Base-by-base conservation (phyloP, 2,113 vertebrate genomes). In the Menidia beryllina region DNA sequence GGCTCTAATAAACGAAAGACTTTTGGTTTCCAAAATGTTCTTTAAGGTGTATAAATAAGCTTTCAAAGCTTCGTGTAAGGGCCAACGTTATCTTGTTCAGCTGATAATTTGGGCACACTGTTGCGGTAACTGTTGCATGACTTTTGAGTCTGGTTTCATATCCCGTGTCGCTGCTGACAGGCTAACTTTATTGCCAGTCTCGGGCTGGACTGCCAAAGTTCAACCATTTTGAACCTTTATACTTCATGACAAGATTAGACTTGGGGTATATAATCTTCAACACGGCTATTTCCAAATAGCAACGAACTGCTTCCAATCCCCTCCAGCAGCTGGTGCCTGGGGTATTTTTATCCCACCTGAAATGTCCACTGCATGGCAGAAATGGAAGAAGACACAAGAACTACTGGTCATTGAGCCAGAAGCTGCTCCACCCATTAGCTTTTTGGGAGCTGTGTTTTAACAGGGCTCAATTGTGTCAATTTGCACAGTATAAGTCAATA, bases 331-430 rank as follows among this genome's bases (percentile, higher is more conserved):
- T 89, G 85, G 65, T 70, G 64, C 36, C 57, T 0, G 62, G 72
- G 71, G 84, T 94, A 93, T 93, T 93, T 92, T 83, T 93, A 89
- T 70, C 86, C 20, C 2, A 80, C 77, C 83, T 84, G 27, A 88
- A 87, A 90, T 91, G 84, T 78, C 83, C 69, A 30, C 17, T 56
- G 63, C 54, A 56, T 34, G 36, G 38, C 47, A 55, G 30, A 69
- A 50, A 71, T 79, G 73, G 65, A 39, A 17, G 55, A 14, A 47
- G 49, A 73, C 59, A 62, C 72, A 59, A 27, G 26, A 48, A 13
- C 53, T 70, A 50, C 76, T 53, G 43, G 23, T 78, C 75, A 62
- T 83, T 70, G 45, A 64, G 25, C 69, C 54, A 43, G 34, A 57
- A 17, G 23, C 54, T 50, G 41, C 65, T 79, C 61, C 51, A 27